Percentiles rank a stretch among this genome's conserved stretches.
These are phyloP conservation scores for Harpalus rufipes DNA, from an alignment of 2,888 invertebrate genomes.

Conservation along the genomic window DNA sequence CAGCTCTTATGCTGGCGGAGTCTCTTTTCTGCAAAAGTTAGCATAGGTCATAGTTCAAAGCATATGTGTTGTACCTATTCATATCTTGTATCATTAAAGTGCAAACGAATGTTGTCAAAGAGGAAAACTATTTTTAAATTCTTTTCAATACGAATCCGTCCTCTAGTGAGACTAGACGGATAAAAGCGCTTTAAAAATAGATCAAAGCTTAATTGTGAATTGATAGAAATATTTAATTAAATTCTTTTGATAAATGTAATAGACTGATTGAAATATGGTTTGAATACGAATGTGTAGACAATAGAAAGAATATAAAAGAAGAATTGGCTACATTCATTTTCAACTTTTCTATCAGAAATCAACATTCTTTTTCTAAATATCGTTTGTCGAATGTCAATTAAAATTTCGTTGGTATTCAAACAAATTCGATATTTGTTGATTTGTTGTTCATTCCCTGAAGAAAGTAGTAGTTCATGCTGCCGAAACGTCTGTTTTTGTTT, in stretches of 20 bases:
- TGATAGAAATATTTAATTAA: constrained; percentile 4
- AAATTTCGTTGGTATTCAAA: no score
- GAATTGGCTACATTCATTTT: neutral
- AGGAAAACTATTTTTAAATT: neutral
- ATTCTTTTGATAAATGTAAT: constrained; percentile 1
- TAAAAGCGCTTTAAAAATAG: neutral
- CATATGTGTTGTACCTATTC: neutral
- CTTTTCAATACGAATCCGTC: neutral
- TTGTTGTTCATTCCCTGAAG: no score
- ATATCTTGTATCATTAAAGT: neutral
- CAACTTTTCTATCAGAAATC: neutral
- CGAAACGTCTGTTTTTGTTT: no score
- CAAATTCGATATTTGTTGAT: no score
- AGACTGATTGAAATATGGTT: constrained; percentile 2
- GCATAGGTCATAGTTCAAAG: no score
- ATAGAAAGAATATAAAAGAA: neutral
- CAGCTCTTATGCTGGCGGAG: no score
- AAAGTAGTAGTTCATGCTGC: no score
- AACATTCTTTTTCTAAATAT: no score
- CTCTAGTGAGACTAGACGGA: neutral
- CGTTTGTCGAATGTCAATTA: no score
- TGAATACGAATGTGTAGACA: neutral
- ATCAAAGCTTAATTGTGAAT: neutral
- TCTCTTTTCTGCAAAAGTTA: no score
- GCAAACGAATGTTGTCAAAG: neutral